A percentile compares a stretch with the other conserved stretches of the same genome.
phyloP scores from a whole-genome alignment of 2,113 vertebrate species.

The Amphilophus citrinellus region DNA sequence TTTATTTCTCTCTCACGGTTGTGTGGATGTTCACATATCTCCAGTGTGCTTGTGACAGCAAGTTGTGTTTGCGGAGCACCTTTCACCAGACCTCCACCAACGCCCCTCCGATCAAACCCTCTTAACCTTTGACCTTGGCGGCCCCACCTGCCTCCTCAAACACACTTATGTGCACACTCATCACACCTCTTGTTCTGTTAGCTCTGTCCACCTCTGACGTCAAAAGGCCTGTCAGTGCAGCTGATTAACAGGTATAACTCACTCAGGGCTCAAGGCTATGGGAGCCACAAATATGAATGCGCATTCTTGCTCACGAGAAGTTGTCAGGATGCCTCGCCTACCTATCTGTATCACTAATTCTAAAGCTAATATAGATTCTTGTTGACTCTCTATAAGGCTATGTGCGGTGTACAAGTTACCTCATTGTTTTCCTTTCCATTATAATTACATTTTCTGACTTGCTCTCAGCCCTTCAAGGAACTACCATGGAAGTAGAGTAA shows the following conservation, averaged over 20 bases:
- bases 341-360: background rate
- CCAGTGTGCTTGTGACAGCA: conserved; percentile 50
- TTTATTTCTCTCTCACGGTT: conserved; percentile 23
- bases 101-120: conserved; percentile 33
- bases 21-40: conserved; percentile 11
- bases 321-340: background rate
- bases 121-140: conserved; percentile 55
- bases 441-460: conserved; percentile 9
- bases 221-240: conserved; percentile 55
- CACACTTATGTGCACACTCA: conserved; percentile 27
- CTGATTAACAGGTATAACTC: conserved; percentile 52
- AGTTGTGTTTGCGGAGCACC: conserved; percentile 69
- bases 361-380: background rate
- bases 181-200: conserved; percentile 44
- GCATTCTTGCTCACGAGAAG: conserved; percentile 7
- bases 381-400: background rate
- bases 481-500: conserved; percentile 21
- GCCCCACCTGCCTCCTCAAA: conserved; percentile 49
- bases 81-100: conserved; percentile 18
- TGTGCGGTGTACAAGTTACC: background rate
- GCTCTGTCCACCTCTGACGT: conserved; percentile 65
- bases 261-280: background rate
- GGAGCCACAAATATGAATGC: conserved; percentile 22
- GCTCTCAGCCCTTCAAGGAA: background rate
- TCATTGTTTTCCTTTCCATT: background rate